phyloP scores from a whole-genome alignment of 1,140 invertebrate species.

The Nixonia krombeini region DNA sequence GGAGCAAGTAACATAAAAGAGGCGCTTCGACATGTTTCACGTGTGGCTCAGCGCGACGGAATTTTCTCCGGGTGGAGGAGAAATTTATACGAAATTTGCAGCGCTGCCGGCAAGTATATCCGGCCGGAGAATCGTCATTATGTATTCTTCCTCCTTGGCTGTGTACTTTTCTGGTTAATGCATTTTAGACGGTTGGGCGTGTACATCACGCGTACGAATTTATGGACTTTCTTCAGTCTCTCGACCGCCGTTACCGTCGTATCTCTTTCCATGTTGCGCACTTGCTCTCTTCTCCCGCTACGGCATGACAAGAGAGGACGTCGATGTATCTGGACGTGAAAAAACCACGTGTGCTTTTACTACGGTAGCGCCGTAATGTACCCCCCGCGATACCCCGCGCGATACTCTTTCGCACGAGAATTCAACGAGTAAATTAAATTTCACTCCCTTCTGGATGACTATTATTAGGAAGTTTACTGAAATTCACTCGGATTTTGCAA shows the following conservation, averaged over 20 bases:
- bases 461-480: not conserved
- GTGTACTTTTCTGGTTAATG: conserved; percentile 40
- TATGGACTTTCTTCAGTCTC: conserved; percentile 42
- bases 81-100: conserved; percentile 49
- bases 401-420: conserved; percentile 2
- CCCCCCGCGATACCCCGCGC: conserved; percentile 2
- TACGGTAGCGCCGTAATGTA: conserved; percentile 6
- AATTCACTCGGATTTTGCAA: too few relatives aligned
- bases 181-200: conserved; percentile 40
- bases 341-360: conserved; percentile 20
- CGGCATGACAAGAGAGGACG: conserved; percentile 10
- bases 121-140: conserved; percentile 37
- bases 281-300: conserved; percentile 2
- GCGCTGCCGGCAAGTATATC: conserved; percentile 37
- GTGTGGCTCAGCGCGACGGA: conserved; percentile 2
- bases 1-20: not conserved
- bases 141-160: conserved; percentile 11
- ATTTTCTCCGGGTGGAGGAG: conserved; percentile 38
- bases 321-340: conserved; percentile 14
- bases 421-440: conserved; percentile 17
- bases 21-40: conserved; percentile 2
- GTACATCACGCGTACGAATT: conserved; percentile 43
- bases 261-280: conserved; percentile 7
- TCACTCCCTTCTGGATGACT: conserved; percentile 10
- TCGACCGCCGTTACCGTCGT: conserved; percentile 1